Conservation (phyloP, 2,888 invertebrate species). For the Andrena trimmerana region DNA sequence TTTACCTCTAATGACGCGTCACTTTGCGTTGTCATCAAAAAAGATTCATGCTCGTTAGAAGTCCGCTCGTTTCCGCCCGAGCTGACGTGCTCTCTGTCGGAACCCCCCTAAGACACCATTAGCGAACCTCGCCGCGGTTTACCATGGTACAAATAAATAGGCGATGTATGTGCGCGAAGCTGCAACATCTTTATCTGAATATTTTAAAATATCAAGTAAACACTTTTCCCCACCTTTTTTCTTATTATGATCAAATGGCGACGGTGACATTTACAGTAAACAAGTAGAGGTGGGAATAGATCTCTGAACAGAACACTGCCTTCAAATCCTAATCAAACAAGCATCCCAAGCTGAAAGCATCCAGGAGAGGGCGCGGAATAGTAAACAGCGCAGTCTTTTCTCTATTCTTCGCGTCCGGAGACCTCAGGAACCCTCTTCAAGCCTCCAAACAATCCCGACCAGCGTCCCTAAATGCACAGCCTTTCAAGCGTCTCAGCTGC, state of each 20-base stretch:
- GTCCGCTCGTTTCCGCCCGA: neutral
- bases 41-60: constrained; percentile 46
- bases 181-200: neutral
- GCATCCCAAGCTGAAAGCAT: neutral
- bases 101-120: neutral
- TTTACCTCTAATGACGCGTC: constrained; percentile 55
- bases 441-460: constrained; percentile 24
- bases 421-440: neutral
- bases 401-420: neutral
- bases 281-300: neutral
- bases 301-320: neutral
- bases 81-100: neutral
- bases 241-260: too few species aligned
- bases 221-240: too few species aligned
- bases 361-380: neutral
- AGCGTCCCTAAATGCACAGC: constrained; percentile 36
- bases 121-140: neutral
- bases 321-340: neutral
- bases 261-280: neutral
- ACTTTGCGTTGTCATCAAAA: constrained; percentile 46
- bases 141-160: neutral
- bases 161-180: neutral
- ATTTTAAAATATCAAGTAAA: neutral
- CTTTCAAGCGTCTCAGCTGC: constrained; percentile 21
- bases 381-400: constrained; percentile 1